Evolutionary conservation across 1,140 invertebrate species (phyloP).

Genomic region (Catajapyx aquilonaris): DNA sequence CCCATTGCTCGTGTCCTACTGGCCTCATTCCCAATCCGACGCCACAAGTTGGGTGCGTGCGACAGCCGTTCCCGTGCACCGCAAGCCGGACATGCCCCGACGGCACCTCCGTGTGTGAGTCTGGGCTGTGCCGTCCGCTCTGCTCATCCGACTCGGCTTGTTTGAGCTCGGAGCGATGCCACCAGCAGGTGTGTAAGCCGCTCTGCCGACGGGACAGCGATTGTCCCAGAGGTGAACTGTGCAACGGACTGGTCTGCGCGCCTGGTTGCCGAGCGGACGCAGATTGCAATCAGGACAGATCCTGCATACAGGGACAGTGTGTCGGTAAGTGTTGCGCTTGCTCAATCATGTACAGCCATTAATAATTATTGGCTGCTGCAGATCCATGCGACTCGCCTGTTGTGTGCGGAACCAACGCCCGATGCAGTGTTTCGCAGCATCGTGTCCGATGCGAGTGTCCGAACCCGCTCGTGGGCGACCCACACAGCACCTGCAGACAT

Average conservation of each 20-base stretch:
- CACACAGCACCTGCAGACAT: slow-evolving; percentile 39
- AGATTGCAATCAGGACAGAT: slow-evolving; percentile 41
- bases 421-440: slow-evolving; percentile 45
- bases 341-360: not conserved
- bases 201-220: slow-evolving; percentile 53
- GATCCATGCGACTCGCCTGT: slow-evolving; percentile 48
- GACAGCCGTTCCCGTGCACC: slow-evolving; percentile 43
- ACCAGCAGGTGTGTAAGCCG: slow-evolving; percentile 34
- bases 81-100: slow-evolving; percentile 46
- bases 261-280: slow-evolving; percentile 59
- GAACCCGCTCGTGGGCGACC: slow-evolving; percentile 44
- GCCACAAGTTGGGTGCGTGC: slow-evolving; percentile 46
- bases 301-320: slow-evolving; percentile 56
- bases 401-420: slow-evolving; percentile 65
- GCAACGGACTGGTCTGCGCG: slow-evolving; percentile 51
- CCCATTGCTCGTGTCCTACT: slow-evolving; percentile 50
- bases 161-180: slow-evolving; percentile 56
- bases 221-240: slow-evolving; percentile 63
- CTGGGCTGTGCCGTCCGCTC: slow-evolving; percentile 44
- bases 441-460: slow-evolving; percentile 50
- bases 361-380: not conserved
- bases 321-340: slow-evolving; percentile 17
- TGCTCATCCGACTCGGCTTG: slow-evolving; percentile 54
- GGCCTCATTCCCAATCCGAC: slow-evolving; percentile 67
- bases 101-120: slow-evolving; percentile 41